Conservation (phyloP, 2,888 invertebrate genomes). For the Drosophila nr. perissopoda region DNA sequence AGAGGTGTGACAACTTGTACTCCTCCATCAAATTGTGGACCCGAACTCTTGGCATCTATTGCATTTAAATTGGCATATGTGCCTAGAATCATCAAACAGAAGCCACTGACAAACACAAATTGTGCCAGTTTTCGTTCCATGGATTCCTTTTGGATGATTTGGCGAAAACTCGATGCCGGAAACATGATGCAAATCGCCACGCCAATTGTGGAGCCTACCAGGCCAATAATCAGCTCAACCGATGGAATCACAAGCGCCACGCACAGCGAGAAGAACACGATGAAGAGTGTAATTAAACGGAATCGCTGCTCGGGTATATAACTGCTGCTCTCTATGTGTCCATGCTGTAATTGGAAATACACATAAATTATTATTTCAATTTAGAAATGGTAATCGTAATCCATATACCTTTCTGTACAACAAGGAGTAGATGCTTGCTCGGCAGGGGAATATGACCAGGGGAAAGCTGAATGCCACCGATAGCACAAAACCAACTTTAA, state of each 20-base stretch:
- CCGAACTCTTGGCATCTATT: conserved; percentile 87
- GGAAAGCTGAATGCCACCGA: conserved; percentile 99
- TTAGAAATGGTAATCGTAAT: background rate
- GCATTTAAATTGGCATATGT: conserved; percentile 95
- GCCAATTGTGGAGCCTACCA: conserved; percentile 98
- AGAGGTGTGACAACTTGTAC: conserved; percentile 60
- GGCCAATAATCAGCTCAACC: conserved; percentile 96
- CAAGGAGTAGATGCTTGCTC: conserved; percentile 96
- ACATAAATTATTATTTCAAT: background rate
- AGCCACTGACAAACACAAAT: conserved; percentile 92
- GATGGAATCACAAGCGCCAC: conserved; percentile 96
- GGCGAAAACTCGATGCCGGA: conserved; percentile 95
- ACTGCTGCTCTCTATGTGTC: conserved; percentile 88
- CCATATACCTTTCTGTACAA: conserved; percentile 92
- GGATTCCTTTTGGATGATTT: conserved; percentile 92
- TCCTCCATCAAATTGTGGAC: conserved; percentile 69
- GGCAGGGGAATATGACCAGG: conserved; percentile 97
- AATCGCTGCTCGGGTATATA: conserved; percentile 95
- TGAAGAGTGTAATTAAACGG: conserved; percentile 92
- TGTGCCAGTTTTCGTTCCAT: conserved; percentile 93
- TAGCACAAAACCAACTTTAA: conserved; percentile 97
- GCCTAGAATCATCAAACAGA: conserved; percentile 95
- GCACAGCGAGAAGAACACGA: conserved; percentile 91
- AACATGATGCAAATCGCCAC: conserved; percentile 96
- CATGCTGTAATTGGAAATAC: conserved; percentile 84